These are phyloP conservation scores for Falco punctatus DNA, from an alignment of 2,113 vertebrate species.

Conservation along the genomic window DNA sequence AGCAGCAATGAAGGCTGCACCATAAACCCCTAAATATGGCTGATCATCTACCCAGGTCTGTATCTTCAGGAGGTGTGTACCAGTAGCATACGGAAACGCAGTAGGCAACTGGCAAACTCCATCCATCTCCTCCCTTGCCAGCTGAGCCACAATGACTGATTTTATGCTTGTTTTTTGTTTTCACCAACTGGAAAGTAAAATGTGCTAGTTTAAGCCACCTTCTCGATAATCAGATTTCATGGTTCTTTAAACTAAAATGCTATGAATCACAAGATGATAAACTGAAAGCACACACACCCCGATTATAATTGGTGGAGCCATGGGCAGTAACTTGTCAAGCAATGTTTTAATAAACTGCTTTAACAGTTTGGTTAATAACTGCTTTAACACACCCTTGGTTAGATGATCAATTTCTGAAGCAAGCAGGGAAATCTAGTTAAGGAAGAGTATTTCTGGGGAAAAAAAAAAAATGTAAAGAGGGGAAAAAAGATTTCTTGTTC, in stretches of 20 bases:
- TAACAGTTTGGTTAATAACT: no score
- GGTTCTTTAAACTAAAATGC: not conserved
- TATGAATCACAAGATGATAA: constrained; percentile 2
- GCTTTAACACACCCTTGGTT: not conserved
- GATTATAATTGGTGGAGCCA: not conserved
- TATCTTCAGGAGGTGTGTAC: not conserved
- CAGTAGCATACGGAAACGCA: fast-evolving
- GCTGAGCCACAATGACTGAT: not conserved
- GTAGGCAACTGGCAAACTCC: not conserved
- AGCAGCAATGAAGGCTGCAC: not conserved
- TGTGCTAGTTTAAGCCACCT: not conserved
- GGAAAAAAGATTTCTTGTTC: not conserved
- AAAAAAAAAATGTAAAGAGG: not conserved
- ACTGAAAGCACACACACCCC: not conserved
- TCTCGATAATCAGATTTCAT: constrained; percentile 30
- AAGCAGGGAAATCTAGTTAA: not conserved
- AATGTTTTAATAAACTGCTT: not conserved
- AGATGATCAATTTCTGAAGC: not conserved
- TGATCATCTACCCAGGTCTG: not conserved
- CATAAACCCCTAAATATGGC: not conserved
- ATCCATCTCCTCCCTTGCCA: not conserved
- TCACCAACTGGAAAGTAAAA: not conserved
- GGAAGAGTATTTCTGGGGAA: not conserved
- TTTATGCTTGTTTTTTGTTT: not conserved
- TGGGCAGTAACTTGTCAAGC: not conserved